These are phyloP conservation scores for Symphodus melops DNA, from an alignment of 2,113 vertebrate species.

Conservation along the genomic window DNA sequence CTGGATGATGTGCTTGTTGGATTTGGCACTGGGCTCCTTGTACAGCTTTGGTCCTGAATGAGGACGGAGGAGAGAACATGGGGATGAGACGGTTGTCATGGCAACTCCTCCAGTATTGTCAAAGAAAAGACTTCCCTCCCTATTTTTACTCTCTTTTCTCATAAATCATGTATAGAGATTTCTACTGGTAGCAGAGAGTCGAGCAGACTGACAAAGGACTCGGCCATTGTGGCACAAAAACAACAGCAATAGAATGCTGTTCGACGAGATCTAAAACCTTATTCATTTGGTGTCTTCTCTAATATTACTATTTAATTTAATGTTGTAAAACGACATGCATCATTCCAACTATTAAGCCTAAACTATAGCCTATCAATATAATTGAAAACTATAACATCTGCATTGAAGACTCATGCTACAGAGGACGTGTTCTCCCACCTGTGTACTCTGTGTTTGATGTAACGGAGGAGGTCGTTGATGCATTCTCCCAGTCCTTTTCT, in stretches of 20 bases:
- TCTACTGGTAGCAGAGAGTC: neutral
- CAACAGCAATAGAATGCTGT: too few relatives aligned
- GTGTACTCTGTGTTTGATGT: slow-evolving; percentile 97
- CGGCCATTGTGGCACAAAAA: neutral
- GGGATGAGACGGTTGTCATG: slow-evolving; percentile 46
- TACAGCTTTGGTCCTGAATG: slow-evolving; percentile 94
- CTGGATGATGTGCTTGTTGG: slow-evolving; percentile 98
- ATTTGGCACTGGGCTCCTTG: slow-evolving; percentile 98
- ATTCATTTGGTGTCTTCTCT: too few relatives aligned
- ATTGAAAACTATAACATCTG: neutral
- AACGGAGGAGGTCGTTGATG: slow-evolving; percentile 95
- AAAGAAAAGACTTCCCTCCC: slow-evolving; percentile 10
- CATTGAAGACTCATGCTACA: neutral
- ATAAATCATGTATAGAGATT: slow-evolving; percentile 48
- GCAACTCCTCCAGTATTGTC: slow-evolving; percentile 39
- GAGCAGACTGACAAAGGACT: neutral
- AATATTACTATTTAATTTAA: too few relatives aligned
- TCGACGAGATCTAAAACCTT: too few relatives aligned
- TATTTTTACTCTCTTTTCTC: slow-evolving; percentile 18
- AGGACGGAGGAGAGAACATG: slow-evolving; percentile 23
- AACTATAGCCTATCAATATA: too few relatives aligned
- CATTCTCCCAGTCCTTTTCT: slow-evolving; percentile 98
- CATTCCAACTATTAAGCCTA: too few relatives aligned
- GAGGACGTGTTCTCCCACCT: slow-evolving; percentile 77
- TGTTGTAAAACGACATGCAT: too few relatives aligned